Evolutionary conservation across 2,113 vertebrate species (phyloP).

Genomic region (Otus sunia): DNA sequence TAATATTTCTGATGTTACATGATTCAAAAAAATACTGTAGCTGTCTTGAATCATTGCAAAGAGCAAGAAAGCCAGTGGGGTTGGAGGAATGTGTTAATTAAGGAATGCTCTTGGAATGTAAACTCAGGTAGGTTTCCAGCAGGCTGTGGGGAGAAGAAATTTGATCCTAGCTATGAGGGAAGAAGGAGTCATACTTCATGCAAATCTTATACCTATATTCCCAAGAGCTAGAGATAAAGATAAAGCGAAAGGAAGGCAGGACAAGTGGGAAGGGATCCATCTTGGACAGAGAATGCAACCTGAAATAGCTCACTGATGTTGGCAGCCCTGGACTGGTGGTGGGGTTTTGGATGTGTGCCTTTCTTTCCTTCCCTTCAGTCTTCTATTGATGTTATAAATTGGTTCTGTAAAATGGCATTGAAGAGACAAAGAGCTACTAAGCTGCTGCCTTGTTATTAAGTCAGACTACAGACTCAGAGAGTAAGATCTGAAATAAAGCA

Average conservation of each 20-base stretch:
- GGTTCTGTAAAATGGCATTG: neutral
- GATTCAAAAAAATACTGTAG: neutral
- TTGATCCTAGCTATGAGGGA: neutral
- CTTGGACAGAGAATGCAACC: neutral
- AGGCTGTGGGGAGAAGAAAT: neutral
- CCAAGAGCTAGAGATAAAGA: neutral
- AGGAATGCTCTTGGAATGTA: neutral
- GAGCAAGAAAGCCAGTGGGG: neutral
- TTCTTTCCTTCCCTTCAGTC: neutral
- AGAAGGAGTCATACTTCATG: neutral
- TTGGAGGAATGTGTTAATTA: constrained; percentile 9
- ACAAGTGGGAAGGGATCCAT: neutral
- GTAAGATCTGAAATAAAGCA: neutral
- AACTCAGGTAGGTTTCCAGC: constrained; percentile 3
- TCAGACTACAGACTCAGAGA: neutral
- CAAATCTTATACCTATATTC: neutral
- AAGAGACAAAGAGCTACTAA: neutral
- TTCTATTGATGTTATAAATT: neutral
- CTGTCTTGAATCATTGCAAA: neutral
- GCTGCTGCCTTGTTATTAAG: neutral
- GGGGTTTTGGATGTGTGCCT: neutral
- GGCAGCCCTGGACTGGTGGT: neutral
- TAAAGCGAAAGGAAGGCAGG: neutral
- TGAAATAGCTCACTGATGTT: neutral
- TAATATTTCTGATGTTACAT: neutral